These are phyloP conservation scores for Dermolepida albohirtum DNA, from an alignment of 2,888 invertebrate species.

Conservation along the genomic window DNA sequence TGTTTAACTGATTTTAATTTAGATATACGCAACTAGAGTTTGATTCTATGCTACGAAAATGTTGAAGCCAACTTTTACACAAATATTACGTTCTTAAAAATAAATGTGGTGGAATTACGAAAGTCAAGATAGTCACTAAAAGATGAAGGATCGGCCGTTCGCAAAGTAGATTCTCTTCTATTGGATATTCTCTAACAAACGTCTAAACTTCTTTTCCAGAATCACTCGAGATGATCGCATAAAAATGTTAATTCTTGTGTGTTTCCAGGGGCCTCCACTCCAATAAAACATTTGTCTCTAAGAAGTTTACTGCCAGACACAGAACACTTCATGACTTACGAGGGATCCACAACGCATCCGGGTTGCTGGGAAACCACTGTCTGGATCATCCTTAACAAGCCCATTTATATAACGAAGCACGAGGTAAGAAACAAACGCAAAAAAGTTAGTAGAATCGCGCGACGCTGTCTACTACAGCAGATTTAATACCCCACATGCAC, in stretches of 20 bases:
- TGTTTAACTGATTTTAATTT: too few relatives aligned
- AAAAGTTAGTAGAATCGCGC: constrained; percentile 11
- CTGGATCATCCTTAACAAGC: constrained; percentile 98
- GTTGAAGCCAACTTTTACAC: too few relatives aligned
- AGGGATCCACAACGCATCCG: constrained; percentile 97
- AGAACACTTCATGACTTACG: constrained; percentile 96
- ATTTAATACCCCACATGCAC: constrained; percentile 28
- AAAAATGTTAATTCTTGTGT: constrained; percentile 39
- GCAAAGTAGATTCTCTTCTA: too few relatives aligned
- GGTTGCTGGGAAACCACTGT: constrained; percentile 99
- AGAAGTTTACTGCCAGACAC: constrained; percentile 90
- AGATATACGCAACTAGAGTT: too few relatives aligned
- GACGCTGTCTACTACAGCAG: constrained; percentile 25
- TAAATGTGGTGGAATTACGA: too few relatives aligned
- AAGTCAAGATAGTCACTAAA: too few relatives aligned
- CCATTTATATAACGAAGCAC: constrained; percentile 95
- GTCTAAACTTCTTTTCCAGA: constrained; percentile 18
- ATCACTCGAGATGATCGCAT: constrained; percentile 26
- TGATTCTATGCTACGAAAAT: too few relatives aligned
- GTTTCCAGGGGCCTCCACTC: constrained; percentile 80
- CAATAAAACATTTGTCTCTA: constrained; percentile 87
- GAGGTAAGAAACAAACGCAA: constrained; percentile 75
- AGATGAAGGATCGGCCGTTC: too few relatives aligned
- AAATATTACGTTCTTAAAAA: too few relatives aligned
- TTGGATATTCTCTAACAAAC: background rate